Percentiles rank a stretch among this genome's conserved stretches.
Conservation (phyloP, 2,888 invertebrate species). For the Tetanocera ferruginea region DNA sequence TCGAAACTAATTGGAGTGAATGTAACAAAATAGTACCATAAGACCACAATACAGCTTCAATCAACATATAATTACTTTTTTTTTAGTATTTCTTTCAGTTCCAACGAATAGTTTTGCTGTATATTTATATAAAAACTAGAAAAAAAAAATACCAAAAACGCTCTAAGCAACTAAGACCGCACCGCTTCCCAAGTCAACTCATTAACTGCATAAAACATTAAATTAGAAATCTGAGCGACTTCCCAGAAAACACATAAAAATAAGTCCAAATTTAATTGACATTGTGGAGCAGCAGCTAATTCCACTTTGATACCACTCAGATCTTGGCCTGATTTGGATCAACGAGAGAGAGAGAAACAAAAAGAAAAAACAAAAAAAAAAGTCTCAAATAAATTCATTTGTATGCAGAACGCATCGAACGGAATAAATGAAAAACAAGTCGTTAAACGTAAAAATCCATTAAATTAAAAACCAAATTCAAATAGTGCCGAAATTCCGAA, state of each 20-base stretch:
- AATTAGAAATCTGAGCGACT: conserved; percentile 47
- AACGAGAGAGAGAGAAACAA: conserved; percentile 38
- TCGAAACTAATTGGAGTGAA: too few relatives aligned
- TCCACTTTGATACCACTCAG: conserved; percentile 42
- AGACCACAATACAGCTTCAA: too few relatives aligned
- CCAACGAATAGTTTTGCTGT: too few relatives aligned
- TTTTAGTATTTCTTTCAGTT: too few relatives aligned
- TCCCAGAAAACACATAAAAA: conserved; percentile 61
- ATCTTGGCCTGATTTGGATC: conserved; percentile 18
- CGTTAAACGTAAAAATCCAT: conserved; percentile 59
- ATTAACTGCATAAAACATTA: background rate
- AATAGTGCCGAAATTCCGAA: conserved; percentile 28
- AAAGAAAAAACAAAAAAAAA: background rate
- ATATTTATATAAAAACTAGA: too few relatives aligned
- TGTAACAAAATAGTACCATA: too few relatives aligned
- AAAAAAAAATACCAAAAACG: background rate
- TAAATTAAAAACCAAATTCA: conserved; percentile 40
- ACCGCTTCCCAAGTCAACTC: background rate
- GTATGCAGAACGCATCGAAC: conserved; percentile 63
- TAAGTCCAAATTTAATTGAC: conserved; percentile 42
- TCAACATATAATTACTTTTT: too few relatives aligned
- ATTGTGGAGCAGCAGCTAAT: conserved; percentile 33
- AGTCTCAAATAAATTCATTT: conserved; percentile 60
- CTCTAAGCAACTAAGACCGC: background rate
- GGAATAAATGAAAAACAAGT: conserved; percentile 60